Conservation (phyloP, 2,888 invertebrate species). For the Archips crataeganus region DNA sequence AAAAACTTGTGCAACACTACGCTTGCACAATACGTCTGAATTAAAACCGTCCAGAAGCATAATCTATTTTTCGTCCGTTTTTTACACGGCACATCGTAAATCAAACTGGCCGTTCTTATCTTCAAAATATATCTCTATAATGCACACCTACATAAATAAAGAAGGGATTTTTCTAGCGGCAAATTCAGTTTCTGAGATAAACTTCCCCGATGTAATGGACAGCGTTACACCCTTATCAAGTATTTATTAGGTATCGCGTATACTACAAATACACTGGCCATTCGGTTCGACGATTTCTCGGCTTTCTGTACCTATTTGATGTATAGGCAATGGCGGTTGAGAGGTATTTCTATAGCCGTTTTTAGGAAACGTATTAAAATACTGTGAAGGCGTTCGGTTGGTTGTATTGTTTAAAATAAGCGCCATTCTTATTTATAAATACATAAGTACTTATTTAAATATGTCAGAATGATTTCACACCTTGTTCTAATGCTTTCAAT, state of each 20-base stretch:
- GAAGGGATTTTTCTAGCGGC: conserved; percentile 54
- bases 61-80: conserved; percentile 42
- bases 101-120: conserved; percentile 62
- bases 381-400: background rate
- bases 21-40: background rate
- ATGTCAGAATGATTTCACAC: too few relatives aligned
- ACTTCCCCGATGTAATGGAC: conserved; percentile 63
- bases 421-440: too few relatives aligned
- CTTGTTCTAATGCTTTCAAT: too few relatives aligned
- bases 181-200: conserved; percentile 64
- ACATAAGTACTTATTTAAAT: too few relatives aligned
- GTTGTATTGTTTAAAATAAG: background rate
- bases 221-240: conserved; percentile 67
- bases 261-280: conserved; percentile 40
- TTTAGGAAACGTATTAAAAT: conserved; percentile 8
- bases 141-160: conserved; percentile 52
- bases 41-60: conserved; percentile 48
- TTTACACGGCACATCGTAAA: conserved; percentile 57
- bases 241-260: conserved; percentile 63
- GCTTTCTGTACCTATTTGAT: conserved; percentile 30
- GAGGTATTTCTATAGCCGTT: conserved; percentile 15
- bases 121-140: conserved; percentile 61
- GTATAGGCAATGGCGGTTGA: conserved; percentile 8
- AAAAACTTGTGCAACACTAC: background rate
- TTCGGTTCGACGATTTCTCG: conserved; percentile 37